phyloP scores from a whole-genome alignment of 1,140 invertebrate species.

The Mycetomoellerius zeteki region DNA sequence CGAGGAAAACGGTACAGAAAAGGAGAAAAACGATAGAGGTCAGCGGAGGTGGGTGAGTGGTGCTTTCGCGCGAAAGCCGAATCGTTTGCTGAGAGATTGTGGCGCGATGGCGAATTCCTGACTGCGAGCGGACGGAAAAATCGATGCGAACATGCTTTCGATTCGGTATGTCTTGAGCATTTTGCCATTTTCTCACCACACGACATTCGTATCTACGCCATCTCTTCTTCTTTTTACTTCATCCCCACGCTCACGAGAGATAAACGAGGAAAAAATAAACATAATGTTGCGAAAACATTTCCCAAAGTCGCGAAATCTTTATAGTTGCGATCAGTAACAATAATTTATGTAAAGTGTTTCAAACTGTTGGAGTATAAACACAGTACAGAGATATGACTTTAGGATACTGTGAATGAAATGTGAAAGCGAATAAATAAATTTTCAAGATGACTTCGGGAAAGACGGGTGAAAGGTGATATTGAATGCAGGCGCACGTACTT shows the following conservation, averaged over 20 bases:
- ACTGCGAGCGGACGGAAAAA: slow-evolving; percentile 83
- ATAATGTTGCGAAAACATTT: background rate
- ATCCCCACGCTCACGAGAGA: background rate
- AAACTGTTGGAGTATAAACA: background rate
- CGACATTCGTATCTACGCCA: slow-evolving; percentile 54
- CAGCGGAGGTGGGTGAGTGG: slow-evolving; percentile 61
- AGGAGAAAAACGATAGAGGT: slow-evolving; percentile 69
- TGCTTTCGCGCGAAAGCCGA: slow-evolving; percentile 77
- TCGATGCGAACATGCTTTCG: slow-evolving; percentile 78
- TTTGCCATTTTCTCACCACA: slow-evolving; percentile 66
- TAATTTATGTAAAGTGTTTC: slow-evolving; percentile 20
- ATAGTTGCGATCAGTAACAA: background rate
- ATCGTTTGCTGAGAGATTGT: slow-evolving; percentile 64
- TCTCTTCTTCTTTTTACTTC: slow-evolving; percentile 27
- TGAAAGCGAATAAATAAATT: slow-evolving; percentile 41
- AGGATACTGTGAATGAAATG: background rate
- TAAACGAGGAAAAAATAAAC: background rate
- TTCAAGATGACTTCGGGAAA: slow-evolving; percentile 11
- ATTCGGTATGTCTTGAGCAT: slow-evolving; percentile 70
- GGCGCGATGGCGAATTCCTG: slow-evolving; percentile 78
- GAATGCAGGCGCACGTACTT: slow-evolving; percentile 41
- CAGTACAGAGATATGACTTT: background rate
- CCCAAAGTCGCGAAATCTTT: slow-evolving; percentile 12
- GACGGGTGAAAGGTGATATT: background rate
- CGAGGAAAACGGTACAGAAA: slow-evolving; percentile 36